Conservation (phyloP, 2,797 vertebrate genomes). For the Rhinatrema bivittatum region DNA sequence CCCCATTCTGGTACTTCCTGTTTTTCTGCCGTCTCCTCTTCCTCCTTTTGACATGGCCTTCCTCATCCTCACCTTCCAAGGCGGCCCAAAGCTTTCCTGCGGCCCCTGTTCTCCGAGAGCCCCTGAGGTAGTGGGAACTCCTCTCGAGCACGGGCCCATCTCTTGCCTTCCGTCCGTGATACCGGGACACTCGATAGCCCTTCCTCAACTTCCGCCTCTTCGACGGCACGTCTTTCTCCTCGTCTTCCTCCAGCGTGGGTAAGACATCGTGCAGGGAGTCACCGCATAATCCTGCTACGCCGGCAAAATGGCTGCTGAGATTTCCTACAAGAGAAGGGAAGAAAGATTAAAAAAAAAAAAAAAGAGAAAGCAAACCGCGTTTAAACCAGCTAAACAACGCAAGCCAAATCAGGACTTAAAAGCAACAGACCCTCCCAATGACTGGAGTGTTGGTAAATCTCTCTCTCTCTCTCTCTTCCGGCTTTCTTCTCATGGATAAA, state of each 20-base stretch:
- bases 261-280: conserved; percentile 46
- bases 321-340: too few relatives aligned
- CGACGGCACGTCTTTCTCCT: conserved; percentile 61
- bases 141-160: conserved; percentile 64
- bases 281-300: conserved; percentile 42
- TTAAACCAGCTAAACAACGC: too few relatives aligned
- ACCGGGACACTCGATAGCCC: conserved; percentile 63
- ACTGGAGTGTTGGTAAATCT: too few relatives aligned
- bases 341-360: too few relatives aligned
- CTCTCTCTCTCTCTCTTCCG: too few relatives aligned
- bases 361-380: too few relatives aligned
- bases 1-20: conserved; percentile 89
- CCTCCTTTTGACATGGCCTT: conserved; percentile 64
- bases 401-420: too few relatives aligned
- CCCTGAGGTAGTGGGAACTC: conserved; percentile 61
- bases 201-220: conserved; percentile 64
- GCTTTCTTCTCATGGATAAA: too few relatives aligned
- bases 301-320: conserved; percentile 45
- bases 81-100: conserved; percentile 52
- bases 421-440: too few relatives aligned
- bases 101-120: conserved; percentile 54
- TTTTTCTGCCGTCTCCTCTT: conserved; percentile 84
- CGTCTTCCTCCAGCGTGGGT: conserved; percentile 49
- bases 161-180: conserved; percentile 57
- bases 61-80: conserved; percentile 45